Base-by-base conservation (phyloP, 2,888 invertebrate genomes). In the Patella pellucida region DNA sequence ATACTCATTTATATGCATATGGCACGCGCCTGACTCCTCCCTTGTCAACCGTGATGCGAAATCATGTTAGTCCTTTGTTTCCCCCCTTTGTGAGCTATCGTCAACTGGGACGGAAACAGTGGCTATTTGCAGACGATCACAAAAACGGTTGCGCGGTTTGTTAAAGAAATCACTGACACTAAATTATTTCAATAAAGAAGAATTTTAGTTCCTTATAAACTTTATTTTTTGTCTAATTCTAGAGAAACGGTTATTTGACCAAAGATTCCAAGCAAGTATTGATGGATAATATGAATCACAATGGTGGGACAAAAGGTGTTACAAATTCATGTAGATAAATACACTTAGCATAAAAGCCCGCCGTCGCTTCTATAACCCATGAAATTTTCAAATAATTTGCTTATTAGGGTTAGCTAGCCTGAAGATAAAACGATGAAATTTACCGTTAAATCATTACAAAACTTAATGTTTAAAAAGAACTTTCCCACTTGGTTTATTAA, bases 321-420 rank as follows among this genome's bases (percentile, higher is more conserved):
- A 75, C 71, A 75, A 75, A 75, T n/a, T n/a, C n/a, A n/a, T n/a
- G n/a, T 75, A 75, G 71, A 75, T 75, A 72, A 71, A 72, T 52
- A 68, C 71, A 71, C 72, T 67, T 41, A 62, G 56, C 62, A 67
- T 27, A 19, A 67, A 74, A 70, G 71, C 70, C 41, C 23, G 71
- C 50, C 62, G 27, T 19, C 23, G 54, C 52, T 70, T 67, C 67
- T 70, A 51, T 70, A 70, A 54, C 31, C 70, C 62, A 71, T 67
- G 67, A 41, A 74, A 71, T 52, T 67, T 62, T 41, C 56, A 56
- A 15, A 74, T 31, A 52, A 23, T 62, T 16, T 31, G 15, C 15
- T 73, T 52, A 71, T 74, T 67, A 70, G 62, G 23, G 19, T 12
- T 23, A 62, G 62, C 14, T 11, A 62, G 62, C 14, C 11, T 12